A percentile compares a stretch with the other conserved stretches of the same genome.
These are phyloP conservation scores for Xenopus tropicalis DNA, from an alignment of 2,113 vertebrate species.

Conservation along the genomic window UCB_Xtro_10.0 CM004443.2:202888001-202888500, in stretches of 20 bases:
- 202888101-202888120: conserved; percentile 42
- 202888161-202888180: background rate
- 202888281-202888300: too few relatives aligned
- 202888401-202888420: too few relatives aligned
- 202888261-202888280: background rate
- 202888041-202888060: conserved; percentile 33
- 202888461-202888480: too few relatives aligned
- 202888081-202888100: conserved; percentile 27
- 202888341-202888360: too few relatives aligned
- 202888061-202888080: conserved; percentile 31
- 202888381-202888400: too few relatives aligned
- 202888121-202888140: conserved; percentile 17
- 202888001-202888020: conserved; percentile 23
- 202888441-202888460: too few relatives aligned
- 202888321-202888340: too few relatives aligned
- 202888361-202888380: too few relatives aligned
- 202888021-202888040: conserved; percentile 37
- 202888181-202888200: background rate
- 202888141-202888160: conserved; percentile 13
- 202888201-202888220: conserved; percentile 6
- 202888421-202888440: too few relatives aligned
- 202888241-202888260: background rate
- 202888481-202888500: too few relatives aligned
- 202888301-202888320: too few relatives aligned
- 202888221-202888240: background rate